These are phyloP conservation scores for Chrysolina haemoptera DNA, from an alignment of 2,888 invertebrate genomes.

Conservation along the genomic window DNA sequence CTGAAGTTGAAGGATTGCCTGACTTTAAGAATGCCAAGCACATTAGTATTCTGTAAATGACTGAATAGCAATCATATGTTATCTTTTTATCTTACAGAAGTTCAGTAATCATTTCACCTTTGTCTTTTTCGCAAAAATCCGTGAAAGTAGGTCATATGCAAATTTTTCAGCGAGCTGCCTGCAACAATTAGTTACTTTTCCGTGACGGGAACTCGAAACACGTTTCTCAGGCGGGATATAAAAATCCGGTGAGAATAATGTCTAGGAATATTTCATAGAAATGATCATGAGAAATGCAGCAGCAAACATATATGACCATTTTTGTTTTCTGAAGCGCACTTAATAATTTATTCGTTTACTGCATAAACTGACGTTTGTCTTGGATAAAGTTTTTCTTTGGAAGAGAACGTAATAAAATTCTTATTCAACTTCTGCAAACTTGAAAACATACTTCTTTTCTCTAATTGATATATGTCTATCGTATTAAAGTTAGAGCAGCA, in stretches of 20 bases:
- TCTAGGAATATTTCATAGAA: background rate
- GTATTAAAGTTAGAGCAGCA: no score
- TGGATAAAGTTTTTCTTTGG: background rate
- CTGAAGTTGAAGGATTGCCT: no score
- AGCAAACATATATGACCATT: slow-evolving; percentile 7
- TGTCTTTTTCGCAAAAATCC: background rate
- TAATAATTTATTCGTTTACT: background rate
- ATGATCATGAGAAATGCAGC: slow-evolving; percentile 15
- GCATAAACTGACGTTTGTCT: background rate
- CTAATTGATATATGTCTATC: no score
- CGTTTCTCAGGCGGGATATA: background rate
- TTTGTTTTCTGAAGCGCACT: background rate
- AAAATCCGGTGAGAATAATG: slow-evolving; percentile 11
- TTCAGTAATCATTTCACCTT: background rate
- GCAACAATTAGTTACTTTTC: slow-evolving; percentile 3
- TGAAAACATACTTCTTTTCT: no score
- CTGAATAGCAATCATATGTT: background rate
- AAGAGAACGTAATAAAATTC: no score
- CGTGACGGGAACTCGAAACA: background rate
- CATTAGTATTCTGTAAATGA: background rate
- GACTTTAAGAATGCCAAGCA: background rate
- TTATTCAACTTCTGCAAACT: no score
- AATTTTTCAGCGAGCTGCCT: background rate
- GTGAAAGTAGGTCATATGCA: background rate
- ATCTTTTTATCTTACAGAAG: background rate